Evolutionary conservation across 2,113 vertebrate genomes (phyloP), one percentile per base, ranked within the genome.

Genomic region (Leptocoma aspasia): DNA sequence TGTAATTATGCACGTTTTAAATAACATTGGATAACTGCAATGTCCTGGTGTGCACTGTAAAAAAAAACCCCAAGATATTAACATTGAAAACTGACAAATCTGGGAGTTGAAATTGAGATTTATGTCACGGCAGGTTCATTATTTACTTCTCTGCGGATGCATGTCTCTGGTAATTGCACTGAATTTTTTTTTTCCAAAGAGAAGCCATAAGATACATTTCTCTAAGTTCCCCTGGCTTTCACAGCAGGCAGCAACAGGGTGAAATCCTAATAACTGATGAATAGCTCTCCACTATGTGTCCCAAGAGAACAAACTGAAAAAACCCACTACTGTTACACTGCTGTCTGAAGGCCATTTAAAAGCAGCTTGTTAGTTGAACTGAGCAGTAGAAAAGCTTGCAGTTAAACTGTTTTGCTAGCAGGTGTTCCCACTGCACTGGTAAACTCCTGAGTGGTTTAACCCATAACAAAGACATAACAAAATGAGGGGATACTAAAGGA

Each of bases 351-450:
- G 64, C 88, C 50, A 31, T 96, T 97, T 93, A 96, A 95, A 97
- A 96, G 78, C 66, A 89, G 82, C 87, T 96, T 97, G 91, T 95
- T 98, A 96, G 95, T 39, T 95, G 95, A 97, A 97, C 79, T 89
- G 89, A 96, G 89, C 90, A 90, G 70, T 39, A 78, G 93, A 68
- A 92, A 96, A 96, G 82, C 93, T 94, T 64, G 31, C 31, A 91
- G 65, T 91, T 95, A 94, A 96, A 97, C 73, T 89, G 80, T 65
- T 96, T 92, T 96, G 70, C 73, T 97, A 89, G 95, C 94, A 97
- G 96, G 94, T 98, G 92, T 92, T 96, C 82, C 70, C 83, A 73
- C 64, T 83, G n/a, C 84, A n/a, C 23, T 83, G 72, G 80, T 65
- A 94, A 95, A 97, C 63, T 86, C 87, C 80, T 81, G 30, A 86